phyloP scores from a whole-genome alignment of 2,888 invertebrate genomes.

The Embidobia sp. region DNA sequence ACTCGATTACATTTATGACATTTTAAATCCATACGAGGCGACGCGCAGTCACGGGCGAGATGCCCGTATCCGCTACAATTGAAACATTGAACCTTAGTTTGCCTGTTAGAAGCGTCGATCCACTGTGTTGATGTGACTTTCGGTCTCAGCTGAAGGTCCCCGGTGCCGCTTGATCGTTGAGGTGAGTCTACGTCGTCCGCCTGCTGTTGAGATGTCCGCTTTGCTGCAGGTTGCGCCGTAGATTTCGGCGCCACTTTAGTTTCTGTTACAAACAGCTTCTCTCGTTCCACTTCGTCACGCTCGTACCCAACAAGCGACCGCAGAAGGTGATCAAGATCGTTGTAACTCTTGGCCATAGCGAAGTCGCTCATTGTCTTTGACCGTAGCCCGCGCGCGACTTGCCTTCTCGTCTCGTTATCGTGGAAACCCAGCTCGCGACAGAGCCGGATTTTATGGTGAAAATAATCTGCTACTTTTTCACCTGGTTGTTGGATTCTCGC shows the following conservation, averaged over 20 bases:
- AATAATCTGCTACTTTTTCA: constrained; percentile 6
- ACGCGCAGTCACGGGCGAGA: background rate
- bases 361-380: background rate
- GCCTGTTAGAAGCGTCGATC: background rate
- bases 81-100: background rate
- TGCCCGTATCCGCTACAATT: constrained; percentile 1
- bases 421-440: background rate
- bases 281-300: background rate
- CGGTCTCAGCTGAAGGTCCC: background rate
- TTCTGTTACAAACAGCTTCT: background rate
- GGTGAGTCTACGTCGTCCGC: too few relatives aligned
- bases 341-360: background rate
- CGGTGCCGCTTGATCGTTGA: too few relatives aligned
- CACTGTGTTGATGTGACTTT: background rate
- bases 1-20: constrained; percentile 2
- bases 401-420: background rate
- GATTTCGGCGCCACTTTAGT: too few relatives aligned
- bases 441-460: constrained; percentile 28
- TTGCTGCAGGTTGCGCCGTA: background rate
- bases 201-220: too few relatives aligned
- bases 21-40: constrained; percentile 6
- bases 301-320: background rate
- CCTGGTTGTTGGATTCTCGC: background rate
- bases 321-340: background rate
- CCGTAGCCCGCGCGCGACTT: background rate